A percentile compares a stretch with the other conserved stretches of the same genome.
phyloP scores from a whole-genome alignment of 2,113 vertebrate species.

The Agelaius tricolor region DNA sequence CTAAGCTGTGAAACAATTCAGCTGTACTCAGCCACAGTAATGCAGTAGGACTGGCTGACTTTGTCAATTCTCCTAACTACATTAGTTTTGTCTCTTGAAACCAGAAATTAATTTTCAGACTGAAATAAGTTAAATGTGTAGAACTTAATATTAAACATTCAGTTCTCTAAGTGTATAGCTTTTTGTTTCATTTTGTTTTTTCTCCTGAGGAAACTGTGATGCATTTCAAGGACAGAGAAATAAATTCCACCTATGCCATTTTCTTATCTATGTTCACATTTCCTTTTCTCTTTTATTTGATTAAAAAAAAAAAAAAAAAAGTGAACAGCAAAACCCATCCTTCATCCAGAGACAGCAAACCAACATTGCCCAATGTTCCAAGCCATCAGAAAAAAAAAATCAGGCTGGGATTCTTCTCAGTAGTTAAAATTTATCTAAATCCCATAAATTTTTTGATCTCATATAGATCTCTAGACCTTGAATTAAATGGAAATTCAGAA shows the following conservation, averaged over 20 bases:
- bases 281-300: neutral
- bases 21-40: neutral
- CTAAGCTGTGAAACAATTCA: neutral
- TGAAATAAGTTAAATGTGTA: neutral
- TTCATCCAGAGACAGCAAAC: neutral
- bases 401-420: neutral
- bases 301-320: neutral
- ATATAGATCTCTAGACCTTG: neutral
- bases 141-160: neutral
- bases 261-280: neutral
- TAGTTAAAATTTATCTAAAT: neutral
- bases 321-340: neutral
- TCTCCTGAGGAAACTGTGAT: neutral
- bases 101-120: neutral
- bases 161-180: neutral
- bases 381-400: neutral
- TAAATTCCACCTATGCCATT: neutral
- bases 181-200: neutral
- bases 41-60: neutral
- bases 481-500: neutral
- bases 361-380: rapidly evolving
- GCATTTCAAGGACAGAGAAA: neutral
- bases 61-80: neutral
- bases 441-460: neutral
- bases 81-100: neutral